Evolutionary conservation across 2,888 invertebrate genomes (phyloP), one percentile per base, ranked within the genome.

Genomic region (Toxonevra muliebris): DNA sequence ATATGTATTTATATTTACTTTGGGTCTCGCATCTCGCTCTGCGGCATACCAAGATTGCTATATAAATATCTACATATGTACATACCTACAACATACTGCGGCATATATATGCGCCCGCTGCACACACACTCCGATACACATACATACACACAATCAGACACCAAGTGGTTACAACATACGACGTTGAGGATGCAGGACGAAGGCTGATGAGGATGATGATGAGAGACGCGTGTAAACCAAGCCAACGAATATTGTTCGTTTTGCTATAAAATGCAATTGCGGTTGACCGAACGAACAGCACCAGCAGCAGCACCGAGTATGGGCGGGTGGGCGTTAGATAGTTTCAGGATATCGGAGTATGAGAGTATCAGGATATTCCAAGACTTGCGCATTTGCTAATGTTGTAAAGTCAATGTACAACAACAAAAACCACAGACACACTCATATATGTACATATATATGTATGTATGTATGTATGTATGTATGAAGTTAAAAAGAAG

Each of bases 361-460:
- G 54, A 57, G 59, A 15, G 43, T 17, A 15, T 42, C 57, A 41
- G 17, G 61, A 40, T 74, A 73, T 73, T 76, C 71, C 76, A 76
- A 79, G 79, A 78, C 80, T 73, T 79, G 79, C 79, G 79, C 79
- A 79, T 79, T 80, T 79, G 61, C 73, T 66, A 64, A 30, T 30
- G 30, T 7, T 30, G 30, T 30, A 4, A 30, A 30, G 68, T 61
- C 65, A 65, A 57, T 55, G 43, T 45, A 40, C 10, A 60, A 12
- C 12, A 19, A 41, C 8, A 59, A 20, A 50, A n/a, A 42, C 11
- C 43, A 59, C 17, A 55, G 11, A 11, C 48, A 48, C 50, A 65
- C 59, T 19, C n/a, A 53, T 52, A 42, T 59, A 13, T 9, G 52
- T 20, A 10, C 45, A 58, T 58, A 58, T 43, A 60, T n/a, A n/a